Evolutionary conservation across 64 coral and sea anemone genomes (phyloP), one percentile per base, ranked within the genome.

Genomic region (Actinia tenebrosa): DNA sequence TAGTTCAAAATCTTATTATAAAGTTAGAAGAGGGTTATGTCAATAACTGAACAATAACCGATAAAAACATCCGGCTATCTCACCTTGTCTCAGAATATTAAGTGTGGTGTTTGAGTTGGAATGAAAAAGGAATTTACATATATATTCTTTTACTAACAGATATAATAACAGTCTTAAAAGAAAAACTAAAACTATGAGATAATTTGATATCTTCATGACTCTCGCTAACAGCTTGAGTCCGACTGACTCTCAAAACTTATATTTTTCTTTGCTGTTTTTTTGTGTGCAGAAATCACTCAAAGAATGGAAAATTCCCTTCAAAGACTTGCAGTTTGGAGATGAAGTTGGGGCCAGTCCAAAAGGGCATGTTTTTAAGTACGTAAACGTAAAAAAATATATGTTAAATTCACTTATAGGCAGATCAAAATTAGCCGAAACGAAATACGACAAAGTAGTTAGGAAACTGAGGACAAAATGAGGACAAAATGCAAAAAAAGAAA

Each of bases 301-400:
- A 78, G 96, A 98, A 82, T 94, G 93, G 89, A 89, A 89, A 47
- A 98, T 98, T 20, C 96, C 93, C 30, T 95, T 86, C 10, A 88
- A 93, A 44, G 96, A 98, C 77, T 80, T 98, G 22, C 93, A 98
- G 86, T 80, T 98, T 71, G 93, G 93, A 45, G 89, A 94, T 64
- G 86, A 87, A 54, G 96, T 98, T 18, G 96, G 96, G 59, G 88
- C 91, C 2, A 87, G 96, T n/a, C 96, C 90, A 3, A 98, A 98
- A 64, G 92, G 92, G 45, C 83, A 94, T 19, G 96, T 98, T 5
- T 94, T 92, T 60, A 98, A 89, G 96, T 98, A 89, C 44, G 87
- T 88, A 56, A 0, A 2, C 25, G 44, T 66, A 14, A 9, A n/a
- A n/a, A 66, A 66, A 66, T 66, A 4, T 22, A 20, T 5, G 6